Percentiles rank a stretch among this genome's conserved stretches.
Conservation (phyloP, 2,797 vertebrate genomes). For the Pelochelys cantorii region DNA sequence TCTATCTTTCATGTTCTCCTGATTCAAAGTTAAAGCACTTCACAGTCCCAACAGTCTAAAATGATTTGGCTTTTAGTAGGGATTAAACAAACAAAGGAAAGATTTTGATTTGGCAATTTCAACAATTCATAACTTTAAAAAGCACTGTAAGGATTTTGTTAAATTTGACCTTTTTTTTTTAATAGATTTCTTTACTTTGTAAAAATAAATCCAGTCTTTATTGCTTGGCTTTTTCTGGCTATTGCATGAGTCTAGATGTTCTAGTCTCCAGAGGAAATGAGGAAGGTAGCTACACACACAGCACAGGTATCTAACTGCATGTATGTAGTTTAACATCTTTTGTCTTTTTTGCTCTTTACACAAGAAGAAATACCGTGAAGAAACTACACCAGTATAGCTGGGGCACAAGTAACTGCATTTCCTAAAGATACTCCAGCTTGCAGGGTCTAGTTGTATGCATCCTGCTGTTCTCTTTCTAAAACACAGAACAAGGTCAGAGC, state of each 20-base stretch:
- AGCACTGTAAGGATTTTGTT: neutral
- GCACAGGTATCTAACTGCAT: neutral
- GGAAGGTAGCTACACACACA: neutral
- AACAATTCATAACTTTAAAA: neutral
- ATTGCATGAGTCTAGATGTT: neutral
- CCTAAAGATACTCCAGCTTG: neutral
- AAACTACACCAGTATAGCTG: neutral
- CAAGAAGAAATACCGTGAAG: neutral
- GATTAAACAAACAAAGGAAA: neutral
- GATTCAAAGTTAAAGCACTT: neutral
- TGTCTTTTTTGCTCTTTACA: neutral
- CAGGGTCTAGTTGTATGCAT: neutral
- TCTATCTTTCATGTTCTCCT: neutral
- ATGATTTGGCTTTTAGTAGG: neutral
- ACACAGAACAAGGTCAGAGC: accelerated
- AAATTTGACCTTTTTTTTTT: neutral
- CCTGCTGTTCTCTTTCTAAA: neutral
- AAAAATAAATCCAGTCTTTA: neutral
- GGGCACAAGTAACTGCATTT: neutral
- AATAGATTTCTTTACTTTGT: neutral
- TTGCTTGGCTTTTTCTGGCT: neutral
- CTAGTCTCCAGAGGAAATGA: neutral
- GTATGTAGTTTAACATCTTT: neutral
- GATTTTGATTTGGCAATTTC: neutral
- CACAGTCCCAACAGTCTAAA: neutral